Evolutionary conservation across 2,113 vertebrate genomes (phyloP).

Genomic region (Nesospiza acunhae): DNA sequence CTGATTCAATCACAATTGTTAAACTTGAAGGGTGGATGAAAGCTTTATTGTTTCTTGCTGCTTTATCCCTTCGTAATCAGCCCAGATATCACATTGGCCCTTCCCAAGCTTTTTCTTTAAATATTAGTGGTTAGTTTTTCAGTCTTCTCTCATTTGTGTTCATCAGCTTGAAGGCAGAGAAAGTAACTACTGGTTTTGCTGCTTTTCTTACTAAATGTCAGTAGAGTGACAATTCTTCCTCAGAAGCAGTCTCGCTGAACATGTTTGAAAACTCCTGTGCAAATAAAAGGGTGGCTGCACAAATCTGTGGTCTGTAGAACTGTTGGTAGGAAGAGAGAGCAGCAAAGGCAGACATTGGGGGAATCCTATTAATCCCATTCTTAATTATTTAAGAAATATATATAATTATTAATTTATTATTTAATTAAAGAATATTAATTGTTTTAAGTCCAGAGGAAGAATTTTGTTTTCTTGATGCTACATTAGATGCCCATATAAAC

Average conservation of each 20-base stretch:
- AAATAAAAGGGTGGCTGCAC: background rate
- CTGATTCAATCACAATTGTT: background rate
- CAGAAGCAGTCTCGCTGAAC: background rate
- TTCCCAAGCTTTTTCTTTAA: background rate
- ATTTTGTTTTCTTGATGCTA: background rate
- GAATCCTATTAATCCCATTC: background rate
- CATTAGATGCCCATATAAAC: background rate
- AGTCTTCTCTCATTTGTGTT: background rate
- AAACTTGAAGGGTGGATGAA: background rate
- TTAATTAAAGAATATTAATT: background rate
- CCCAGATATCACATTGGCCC: background rate
- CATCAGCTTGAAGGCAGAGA: background rate
- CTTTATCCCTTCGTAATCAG: background rate
- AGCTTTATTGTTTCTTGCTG: background rate
- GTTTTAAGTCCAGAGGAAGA: background rate
- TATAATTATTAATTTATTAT: background rate
- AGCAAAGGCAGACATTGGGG: background rate
- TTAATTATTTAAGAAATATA: background rate
- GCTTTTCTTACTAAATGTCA: background rate
- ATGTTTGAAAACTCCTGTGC: background rate
- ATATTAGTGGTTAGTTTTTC: background rate
- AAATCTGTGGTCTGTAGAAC: background rate
- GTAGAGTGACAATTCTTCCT: background rate
- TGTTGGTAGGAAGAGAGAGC: background rate
- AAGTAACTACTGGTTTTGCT: background rate